phyloP scores from a whole-genome alignment of 2,888 invertebrate genomes.

The Morpho helenor region DNA sequence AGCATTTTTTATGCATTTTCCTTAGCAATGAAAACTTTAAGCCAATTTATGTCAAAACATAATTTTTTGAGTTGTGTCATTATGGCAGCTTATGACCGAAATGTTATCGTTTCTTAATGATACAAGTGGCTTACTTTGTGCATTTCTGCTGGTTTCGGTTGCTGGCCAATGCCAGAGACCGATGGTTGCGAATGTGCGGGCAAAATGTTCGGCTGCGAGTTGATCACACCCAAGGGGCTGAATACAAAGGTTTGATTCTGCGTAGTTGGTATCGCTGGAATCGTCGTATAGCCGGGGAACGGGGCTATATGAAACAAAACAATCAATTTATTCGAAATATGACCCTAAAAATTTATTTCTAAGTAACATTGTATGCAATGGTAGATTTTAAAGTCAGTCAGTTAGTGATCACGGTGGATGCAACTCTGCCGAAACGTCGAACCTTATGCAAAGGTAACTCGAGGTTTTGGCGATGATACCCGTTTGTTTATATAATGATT shows the following conservation, averaged over 20 bases:
- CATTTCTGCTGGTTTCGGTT: slow-evolving; percentile 81
- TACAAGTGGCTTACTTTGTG: slow-evolving; percentile 76
- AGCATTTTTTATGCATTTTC: no score
- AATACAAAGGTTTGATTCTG: slow-evolving; percentile 89
- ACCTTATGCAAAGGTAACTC: no score
- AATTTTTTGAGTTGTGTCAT: no score
- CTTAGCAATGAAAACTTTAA: no score
- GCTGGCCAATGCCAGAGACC: slow-evolving; percentile 70
- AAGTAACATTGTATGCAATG: slow-evolving; percentile 8
- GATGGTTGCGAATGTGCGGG: slow-evolving; percentile 79
- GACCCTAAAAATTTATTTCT: not conserved
- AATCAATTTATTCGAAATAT: slow-evolving; percentile 4
- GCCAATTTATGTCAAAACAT: no score
- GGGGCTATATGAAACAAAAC: slow-evolving; percentile 54
- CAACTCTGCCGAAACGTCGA: no score
- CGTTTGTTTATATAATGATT: no score
- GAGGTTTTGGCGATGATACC: no score
- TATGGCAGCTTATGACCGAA: no score
- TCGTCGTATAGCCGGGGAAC: slow-evolving; percentile 88
- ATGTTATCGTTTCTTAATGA: no score
- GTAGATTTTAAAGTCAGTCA: no score
- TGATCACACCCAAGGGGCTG: slow-evolving; percentile 84
- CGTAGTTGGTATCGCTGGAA: slow-evolving; percentile 87
- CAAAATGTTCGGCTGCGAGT: slow-evolving; percentile 83
- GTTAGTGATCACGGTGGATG: no score